Percentiles rank a stretch among this genome's conserved stretches.
phyloP scores from a whole-genome alignment of 2,888 invertebrate species.

The Nephrotoma guestfalica region DNA sequence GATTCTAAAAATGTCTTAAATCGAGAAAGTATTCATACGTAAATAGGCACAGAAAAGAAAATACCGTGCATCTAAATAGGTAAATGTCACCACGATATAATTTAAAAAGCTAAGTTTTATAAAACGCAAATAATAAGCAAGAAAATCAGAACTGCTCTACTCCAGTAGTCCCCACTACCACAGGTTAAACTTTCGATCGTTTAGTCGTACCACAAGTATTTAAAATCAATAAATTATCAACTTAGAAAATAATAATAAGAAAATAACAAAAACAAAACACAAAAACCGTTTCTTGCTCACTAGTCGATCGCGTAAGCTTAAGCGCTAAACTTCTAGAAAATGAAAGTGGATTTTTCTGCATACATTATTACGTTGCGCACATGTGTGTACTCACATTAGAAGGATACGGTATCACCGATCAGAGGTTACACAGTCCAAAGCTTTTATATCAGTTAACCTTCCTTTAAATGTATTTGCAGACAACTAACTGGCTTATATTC shows the following conservation, averaged over 20 bases:
- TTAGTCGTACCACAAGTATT: background rate
- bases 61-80: background rate
- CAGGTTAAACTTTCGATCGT: background rate
- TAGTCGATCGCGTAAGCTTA: background rate
- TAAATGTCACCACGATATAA: background rate
- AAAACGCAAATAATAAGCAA: background rate
- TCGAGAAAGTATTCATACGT: no score
- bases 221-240: background rate
- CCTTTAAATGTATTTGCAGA: background rate
- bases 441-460: background rate
- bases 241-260: background rate
- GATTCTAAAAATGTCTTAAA: background rate
- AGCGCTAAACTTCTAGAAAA: background rate
- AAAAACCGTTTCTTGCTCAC: background rate
- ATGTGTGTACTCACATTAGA: background rate
- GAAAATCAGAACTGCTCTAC: background rate
- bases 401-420: background rate
- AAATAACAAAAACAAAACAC: background rate
- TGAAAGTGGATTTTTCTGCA: background rate
- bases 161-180: background rate
- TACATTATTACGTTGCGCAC: background rate
- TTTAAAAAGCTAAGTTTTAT: background rate
- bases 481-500: background rate
- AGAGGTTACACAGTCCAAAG: background rate
- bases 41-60: background rate